Evolutionary conservation across 1,140 invertebrate genomes (phyloP), one percentile per base, ranked within the genome.

Genomic region (Gerris buenoi): DNA sequence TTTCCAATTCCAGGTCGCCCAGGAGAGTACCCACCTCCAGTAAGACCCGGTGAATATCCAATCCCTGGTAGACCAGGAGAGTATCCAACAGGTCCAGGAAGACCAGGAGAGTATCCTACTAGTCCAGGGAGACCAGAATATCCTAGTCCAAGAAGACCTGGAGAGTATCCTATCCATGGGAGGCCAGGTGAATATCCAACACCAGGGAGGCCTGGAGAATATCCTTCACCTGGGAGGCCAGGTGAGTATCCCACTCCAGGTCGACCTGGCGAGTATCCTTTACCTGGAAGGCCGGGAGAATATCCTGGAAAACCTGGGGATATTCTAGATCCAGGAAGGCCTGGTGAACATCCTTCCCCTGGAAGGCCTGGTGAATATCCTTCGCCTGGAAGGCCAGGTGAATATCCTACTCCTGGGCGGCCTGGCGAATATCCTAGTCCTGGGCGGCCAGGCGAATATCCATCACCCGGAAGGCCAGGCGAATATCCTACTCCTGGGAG

Each of bases 231-330:
- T 66, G 59, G 62, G 28, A 57, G 25, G 28, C 64, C 70, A 59
- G 68, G 67, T 22, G 65, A 64, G 65, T 67, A 65, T 61, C 65
- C 67, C 15, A 59, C 68, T 67, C 58, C 68, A 64, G 67, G 64
- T 62, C 59, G 65, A 66, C 63, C 67, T 23, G 72, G 68, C 64
- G 66, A 56, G 65, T 70, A 70, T 33, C 69, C 69, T 46, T 67
- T 65, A 29, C 13, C 57, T 65, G 57, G 57, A 33, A 56, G 58
- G 64, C 66, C 57, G 25, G 61, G 59, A 27, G 62, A 65, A 64
- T 64, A 46, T 10, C 18, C 46, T 46, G 28, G 22, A 33, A 10
- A 18, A 59, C 65, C 63, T 23, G 58, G 29, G 22, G 63, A 23
- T 1, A 1, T 27, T 18, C 33, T 64, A 2, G 5, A 23, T 2